phyloP scores from a whole-genome alignment of 2,797 vertebrate species.

The Cyclura pinguis region DNA sequence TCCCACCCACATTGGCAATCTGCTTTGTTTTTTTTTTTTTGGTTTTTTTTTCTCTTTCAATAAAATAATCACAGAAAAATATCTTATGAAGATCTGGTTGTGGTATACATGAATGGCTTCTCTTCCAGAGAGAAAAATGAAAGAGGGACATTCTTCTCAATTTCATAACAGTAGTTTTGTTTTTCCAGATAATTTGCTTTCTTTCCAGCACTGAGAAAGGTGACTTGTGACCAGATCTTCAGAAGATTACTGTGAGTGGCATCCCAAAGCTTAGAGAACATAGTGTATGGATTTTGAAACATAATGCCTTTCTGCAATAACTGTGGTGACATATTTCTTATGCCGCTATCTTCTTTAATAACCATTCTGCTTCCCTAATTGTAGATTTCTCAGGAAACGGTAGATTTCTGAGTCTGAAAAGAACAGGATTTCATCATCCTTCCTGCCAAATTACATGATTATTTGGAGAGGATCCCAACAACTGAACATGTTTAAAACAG shows the following conservation, averaged over 20 bases:
- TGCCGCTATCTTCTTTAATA: neutral
- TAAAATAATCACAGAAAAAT: neutral
- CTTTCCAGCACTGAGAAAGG: neutral
- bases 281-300: neutral
- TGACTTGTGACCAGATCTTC: neutral
- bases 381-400: neutral
- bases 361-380: neutral
- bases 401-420: neutral
- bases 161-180: neutral
- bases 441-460: neutral
- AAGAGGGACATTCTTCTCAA: neutral
- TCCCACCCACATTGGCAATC: neutral
- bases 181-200: neutral
- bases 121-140: neutral
- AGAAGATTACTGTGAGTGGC: neutral
- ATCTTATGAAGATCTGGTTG: neutral
- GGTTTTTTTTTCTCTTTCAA: neutral
- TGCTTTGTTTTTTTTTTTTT: neutral
- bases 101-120: neutral
- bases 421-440: neutral
- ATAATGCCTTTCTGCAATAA: neutral
- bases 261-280: neutral
- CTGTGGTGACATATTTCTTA: neutral
- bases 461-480: neutral
- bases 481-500: neutral